These are phyloP conservation scores for Anoplophora glabripennis DNA, from an alignment of 1,140 invertebrate species.

Conservation along the genomic window DNA sequence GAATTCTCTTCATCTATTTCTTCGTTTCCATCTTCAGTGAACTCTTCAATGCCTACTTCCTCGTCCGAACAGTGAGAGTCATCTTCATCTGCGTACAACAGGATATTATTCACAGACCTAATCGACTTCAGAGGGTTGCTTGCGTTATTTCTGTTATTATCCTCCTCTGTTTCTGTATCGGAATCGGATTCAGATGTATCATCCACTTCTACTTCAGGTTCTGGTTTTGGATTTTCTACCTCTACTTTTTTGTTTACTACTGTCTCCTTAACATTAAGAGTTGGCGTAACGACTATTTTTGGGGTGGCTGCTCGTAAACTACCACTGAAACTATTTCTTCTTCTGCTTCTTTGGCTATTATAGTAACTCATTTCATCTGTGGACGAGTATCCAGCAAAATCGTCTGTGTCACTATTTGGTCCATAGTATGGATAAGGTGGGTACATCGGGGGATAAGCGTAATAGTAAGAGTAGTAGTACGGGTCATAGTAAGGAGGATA, in stretches of 20 bases:
- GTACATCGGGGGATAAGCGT: slow-evolving; percentile 39
- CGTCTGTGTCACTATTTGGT: slow-evolving; percentile 43
- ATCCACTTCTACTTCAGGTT: slow-evolving; percentile 10
- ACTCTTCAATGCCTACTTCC: slow-evolving; percentile 22
- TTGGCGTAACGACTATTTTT: slow-evolving; percentile 31
- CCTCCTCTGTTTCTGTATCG: slow-evolving; percentile 25
- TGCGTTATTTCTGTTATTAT: not conserved
- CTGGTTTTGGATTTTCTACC: slow-evolving; percentile 12
- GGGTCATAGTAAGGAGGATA: slow-evolving; percentile 42
- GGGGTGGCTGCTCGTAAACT: slow-evolving; percentile 13
- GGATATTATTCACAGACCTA: slow-evolving; percentile 53
- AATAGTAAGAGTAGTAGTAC: slow-evolving; percentile 42
- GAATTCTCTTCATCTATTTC: slow-evolving; percentile 31
- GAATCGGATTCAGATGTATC: slow-evolving; percentile 23
- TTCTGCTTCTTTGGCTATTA: slow-evolving; percentile 13
- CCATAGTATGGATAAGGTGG: slow-evolving; percentile 33
- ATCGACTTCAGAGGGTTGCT: slow-evolving; percentile 46
- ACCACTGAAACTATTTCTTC: slow-evolving; percentile 18
- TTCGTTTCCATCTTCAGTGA: slow-evolving; percentile 27
- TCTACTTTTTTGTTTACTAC: not conserved
- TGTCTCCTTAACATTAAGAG: not conserved
- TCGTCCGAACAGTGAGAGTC: slow-evolving; percentile 15
- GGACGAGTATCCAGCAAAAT: slow-evolving; percentile 49
- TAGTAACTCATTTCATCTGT: slow-evolving; percentile 51
- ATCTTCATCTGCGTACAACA: slow-evolving; percentile 39